Percentiles rank a stretch among this genome's conserved stretches.
Conservation (phyloP, 1,140 invertebrate species). For the Diprion similis region DNA sequence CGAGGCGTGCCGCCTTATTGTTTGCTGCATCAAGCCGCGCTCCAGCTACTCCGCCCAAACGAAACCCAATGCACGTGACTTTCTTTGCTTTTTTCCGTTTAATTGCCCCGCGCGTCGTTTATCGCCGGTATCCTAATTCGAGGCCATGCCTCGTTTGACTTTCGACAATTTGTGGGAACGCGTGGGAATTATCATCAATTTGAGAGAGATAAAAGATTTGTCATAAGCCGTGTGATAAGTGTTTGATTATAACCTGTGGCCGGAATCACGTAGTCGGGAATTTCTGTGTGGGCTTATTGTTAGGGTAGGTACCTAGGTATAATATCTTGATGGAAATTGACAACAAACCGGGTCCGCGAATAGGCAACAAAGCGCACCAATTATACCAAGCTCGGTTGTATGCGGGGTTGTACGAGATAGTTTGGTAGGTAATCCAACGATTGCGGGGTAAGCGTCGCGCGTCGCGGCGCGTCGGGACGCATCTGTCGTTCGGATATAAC, state of each 20-base stretch:
- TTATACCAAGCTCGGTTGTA: not conserved
- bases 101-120: not conserved
- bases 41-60: slow-evolving; percentile 24
- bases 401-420: not conserved
- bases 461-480: slow-evolving; percentile 51
- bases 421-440: slow-evolving; percentile 5
- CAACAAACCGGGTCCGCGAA: not conserved
- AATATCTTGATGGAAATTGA: not conserved
- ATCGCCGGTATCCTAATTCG: not conserved
- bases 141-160: not conserved
- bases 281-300: not conserved
- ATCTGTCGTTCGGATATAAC: slow-evolving; percentile 50
- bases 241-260: not conserved
- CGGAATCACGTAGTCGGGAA: not conserved
- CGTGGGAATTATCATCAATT: no score
- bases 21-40: slow-evolving; percentile 57
- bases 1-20: slow-evolving; percentile 40
- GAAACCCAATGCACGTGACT: not conserved
- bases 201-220: no score
- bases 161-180: no score
- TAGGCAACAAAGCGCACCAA: not conserved
- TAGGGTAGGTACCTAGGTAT: not conserved
- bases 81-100: slow-evolving; percentile 1
- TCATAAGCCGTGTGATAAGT: no score
- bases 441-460: slow-evolving; percentile 26